Evolutionary conservation across 2,888 invertebrate genomes (phyloP), one percentile per base, ranked within the genome.

Genomic region (Cheilosia impressa): DNA sequence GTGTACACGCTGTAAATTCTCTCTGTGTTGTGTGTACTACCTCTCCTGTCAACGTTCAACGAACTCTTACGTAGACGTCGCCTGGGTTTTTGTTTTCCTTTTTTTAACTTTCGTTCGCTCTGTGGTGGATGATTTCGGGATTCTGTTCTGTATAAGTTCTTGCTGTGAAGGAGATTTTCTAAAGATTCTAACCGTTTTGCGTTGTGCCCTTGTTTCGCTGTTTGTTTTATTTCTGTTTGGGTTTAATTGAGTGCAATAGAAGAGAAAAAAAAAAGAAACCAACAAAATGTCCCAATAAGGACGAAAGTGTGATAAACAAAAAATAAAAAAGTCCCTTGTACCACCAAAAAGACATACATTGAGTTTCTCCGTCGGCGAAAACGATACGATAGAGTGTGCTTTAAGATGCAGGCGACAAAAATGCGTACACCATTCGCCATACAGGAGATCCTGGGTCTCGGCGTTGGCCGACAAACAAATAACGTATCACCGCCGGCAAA

Each of bases 361-460:
- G 9, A 13, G 27, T 24, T n/a, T 45, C 50, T 15, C 88, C 87
- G 87, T 53, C 88, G 87, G 85, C 78, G 81, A 87, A 82, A 34
- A n/a, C 31, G 41, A 15, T 52, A 4, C 27, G 27, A 27, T 27
- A 24, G 31, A 9, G 31, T 9, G 31, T 31, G 45, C 47, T 24
- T 41, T 22, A 72, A 82, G 89, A 92, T 92, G 92, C 92, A 92
- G 88, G 92, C 92, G 41, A 92, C 92, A 66, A 92, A 92, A 91
- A 91, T 92, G 92, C 90, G 92, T 7, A 92, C 92, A 5, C 92
- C 92, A 9, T 92, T 92, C 75, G 92, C 92, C 83, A 92, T 92
- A 68, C 92, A 92, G 85, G 92, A 92, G 88, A 92, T 92, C 52
- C 90, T 92, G 60, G 92, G 92, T 60, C 88, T 92, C 71, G 92